Conservation (phyloP, 2,888 invertebrate genomes). For the Agrochola macilenta region DNA sequence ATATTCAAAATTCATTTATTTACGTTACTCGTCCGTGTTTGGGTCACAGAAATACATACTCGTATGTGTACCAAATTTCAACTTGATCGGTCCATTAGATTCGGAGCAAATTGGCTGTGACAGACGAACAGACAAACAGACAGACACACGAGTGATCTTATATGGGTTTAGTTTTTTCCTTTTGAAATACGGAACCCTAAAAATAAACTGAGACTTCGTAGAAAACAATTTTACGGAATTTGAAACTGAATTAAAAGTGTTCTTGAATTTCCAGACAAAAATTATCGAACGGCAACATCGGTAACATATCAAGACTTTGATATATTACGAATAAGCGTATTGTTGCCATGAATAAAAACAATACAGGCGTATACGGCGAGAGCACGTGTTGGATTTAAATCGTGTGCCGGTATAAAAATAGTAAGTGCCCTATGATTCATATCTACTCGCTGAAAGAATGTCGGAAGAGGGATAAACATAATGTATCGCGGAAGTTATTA, state of each 20-base stretch:
- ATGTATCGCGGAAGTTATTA: slow-evolving; percentile 48
- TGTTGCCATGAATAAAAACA: background rate
- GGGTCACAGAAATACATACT: no score
- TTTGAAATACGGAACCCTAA: background rate
- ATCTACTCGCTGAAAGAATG: slow-evolving; percentile 48
- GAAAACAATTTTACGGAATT: background rate
- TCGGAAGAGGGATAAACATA: slow-evolving; percentile 54
- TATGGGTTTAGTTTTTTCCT: no score
- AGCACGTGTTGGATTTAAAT: slow-evolving; percentile 41
- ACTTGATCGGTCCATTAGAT: no score
- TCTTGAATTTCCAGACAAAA: background rate
- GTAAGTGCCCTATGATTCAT: slow-evolving; percentile 47
- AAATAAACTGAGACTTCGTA: background rate
- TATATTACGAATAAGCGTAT: background rate
- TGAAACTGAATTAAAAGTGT: background rate
- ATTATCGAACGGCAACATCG: background rate
- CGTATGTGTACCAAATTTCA: no score
- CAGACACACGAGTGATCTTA: no score
- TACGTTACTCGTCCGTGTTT: no score
- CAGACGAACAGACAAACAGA: no score
- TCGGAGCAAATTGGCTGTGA: no score
- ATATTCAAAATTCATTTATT: no score
- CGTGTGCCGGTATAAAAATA: slow-evolving; percentile 46
- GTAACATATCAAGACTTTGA: background rate
- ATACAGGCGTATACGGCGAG: slow-evolving; percentile 3